Evolutionary conservation across 2,113 vertebrate genomes (phyloP).

Genomic region (Emydocephalus ijimae): DNA sequence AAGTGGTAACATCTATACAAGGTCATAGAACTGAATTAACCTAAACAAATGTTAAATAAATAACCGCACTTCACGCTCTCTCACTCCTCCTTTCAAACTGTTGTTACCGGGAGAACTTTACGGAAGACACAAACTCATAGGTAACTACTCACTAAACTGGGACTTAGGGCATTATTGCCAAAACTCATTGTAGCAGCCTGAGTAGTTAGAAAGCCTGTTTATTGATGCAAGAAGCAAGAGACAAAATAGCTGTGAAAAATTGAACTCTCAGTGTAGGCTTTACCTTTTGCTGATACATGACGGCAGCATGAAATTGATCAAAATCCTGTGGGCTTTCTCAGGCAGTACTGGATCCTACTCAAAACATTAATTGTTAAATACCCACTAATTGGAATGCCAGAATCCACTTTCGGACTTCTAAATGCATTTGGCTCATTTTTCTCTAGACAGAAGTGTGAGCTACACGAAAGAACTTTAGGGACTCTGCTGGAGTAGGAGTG

Average conservation of each 20-base stretch:
- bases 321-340: slow-evolving; percentile 83
- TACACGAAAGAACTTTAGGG: background rate
- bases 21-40: background rate
- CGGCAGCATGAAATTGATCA: slow-evolving; percentile 87
- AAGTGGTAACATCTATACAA: background rate
- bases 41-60: background rate
- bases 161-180: slow-evolving; percentile 44
- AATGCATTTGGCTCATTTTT: slow-evolving; percentile 66
- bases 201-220: slow-evolving; percentile 69
- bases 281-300: slow-evolving; percentile 74
- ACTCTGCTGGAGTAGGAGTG: background rate
- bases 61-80: background rate
- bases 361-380: slow-evolving; percentile 78
- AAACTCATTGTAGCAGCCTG: slow-evolving; percentile 62
- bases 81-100: background rate
- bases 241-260: slow-evolving; percentile 75
- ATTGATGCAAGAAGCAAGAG: slow-evolving; percentile 57
- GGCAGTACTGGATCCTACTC: slow-evolving; percentile 69
- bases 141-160: background rate
- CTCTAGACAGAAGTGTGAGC: slow-evolving; percentile 18
- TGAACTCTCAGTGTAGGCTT: slow-evolving; percentile 79
- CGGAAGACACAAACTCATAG: background rate
- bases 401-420: slow-evolving; percentile 78
- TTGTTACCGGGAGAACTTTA: background rate
- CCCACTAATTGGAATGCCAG: slow-evolving; percentile 82